Evolutionary conservation across 2,113 vertebrate species (phyloP).

Genomic region (chimpanzee (Pan troglodytes)): DNA sequence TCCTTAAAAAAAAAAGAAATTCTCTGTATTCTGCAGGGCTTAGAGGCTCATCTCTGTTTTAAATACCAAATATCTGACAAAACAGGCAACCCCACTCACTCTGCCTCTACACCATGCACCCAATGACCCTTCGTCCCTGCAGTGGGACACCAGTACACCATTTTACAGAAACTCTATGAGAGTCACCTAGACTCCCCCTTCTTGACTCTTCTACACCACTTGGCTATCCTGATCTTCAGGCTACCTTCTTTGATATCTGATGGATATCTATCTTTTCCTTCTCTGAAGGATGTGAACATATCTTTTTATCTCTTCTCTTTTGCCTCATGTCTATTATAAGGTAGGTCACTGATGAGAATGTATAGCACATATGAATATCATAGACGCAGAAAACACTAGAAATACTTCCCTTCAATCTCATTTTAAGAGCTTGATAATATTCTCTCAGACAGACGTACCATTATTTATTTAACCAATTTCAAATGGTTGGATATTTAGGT

Average conservation of each 20-base stretch:
- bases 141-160: rapidly evolving
- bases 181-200: background rate
- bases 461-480: slow-evolving; percentile 14
- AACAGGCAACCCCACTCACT: background rate
- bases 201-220: too few relatives aligned
- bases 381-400: background rate
- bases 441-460: background rate
- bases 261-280: background rate
- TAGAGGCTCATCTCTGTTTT: background rate
- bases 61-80: background rate
- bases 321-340: background rate
- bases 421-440: background rate
- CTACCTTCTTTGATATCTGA: background rate
- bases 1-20: background rate
- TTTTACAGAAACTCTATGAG: background rate
- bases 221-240: background rate
- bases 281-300: background rate
- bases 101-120: background rate
- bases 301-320: background rate
- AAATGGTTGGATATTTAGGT: background rate
- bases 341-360: background rate
- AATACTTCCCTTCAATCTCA: background rate
- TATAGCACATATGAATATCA: background rate
- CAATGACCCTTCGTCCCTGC: background rate
- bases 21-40: background rate